phyloP scores from a whole-genome alignment of 2,797 vertebrate genomes.

The Apogon hyalosoma region DNA sequence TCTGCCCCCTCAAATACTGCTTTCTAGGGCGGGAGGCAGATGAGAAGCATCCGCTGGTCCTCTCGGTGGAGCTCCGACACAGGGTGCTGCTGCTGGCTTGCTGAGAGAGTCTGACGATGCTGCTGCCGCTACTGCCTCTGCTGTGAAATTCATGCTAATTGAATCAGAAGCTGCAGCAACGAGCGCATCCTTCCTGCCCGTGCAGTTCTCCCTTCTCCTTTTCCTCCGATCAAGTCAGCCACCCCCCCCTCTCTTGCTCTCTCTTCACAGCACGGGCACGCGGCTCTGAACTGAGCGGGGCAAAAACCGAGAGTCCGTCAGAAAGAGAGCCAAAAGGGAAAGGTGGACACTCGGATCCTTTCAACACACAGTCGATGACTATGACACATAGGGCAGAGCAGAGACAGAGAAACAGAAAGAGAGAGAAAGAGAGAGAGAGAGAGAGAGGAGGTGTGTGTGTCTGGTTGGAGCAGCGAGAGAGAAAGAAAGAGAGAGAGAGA shows the following conservation, averaged over 20 bases:
- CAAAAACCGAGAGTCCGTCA: constrained; percentile 30
- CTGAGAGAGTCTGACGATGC: constrained; percentile 67
- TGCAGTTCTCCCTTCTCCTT: constrained; percentile 66
- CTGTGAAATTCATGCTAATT: constrained; percentile 86
- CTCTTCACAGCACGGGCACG: constrained; percentile 8
- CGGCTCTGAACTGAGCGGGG: constrained; percentile 42
- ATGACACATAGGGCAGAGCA: constrained; percentile 68
- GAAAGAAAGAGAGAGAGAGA: constrained; percentile 32
- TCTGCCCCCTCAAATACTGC: constrained; percentile 47
- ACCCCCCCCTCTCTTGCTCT: neutral
- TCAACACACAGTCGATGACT: constrained; percentile 73
- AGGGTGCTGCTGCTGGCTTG: constrained; percentile 62
- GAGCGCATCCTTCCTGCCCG: constrained; percentile 78
- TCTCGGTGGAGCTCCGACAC: constrained; percentile 67
- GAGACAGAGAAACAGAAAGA: constrained; percentile 45
- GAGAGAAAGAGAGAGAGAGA: constrained; percentile 26
- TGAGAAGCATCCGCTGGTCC: constrained; percentile 52
- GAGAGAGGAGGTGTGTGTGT: constrained; percentile 51
- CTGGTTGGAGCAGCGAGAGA: constrained; percentile 51
- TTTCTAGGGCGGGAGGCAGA: constrained; percentile 48
- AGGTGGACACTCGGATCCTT: constrained; percentile 67
- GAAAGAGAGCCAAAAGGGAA: constrained; percentile 52
- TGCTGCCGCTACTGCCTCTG: constrained; percentile 69
- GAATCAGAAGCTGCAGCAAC: constrained; percentile 83
- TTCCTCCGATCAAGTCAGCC: constrained; percentile 65